Conservation (phyloP, 2,797 vertebrate genomes). For the Taenioides sp. region DNA sequence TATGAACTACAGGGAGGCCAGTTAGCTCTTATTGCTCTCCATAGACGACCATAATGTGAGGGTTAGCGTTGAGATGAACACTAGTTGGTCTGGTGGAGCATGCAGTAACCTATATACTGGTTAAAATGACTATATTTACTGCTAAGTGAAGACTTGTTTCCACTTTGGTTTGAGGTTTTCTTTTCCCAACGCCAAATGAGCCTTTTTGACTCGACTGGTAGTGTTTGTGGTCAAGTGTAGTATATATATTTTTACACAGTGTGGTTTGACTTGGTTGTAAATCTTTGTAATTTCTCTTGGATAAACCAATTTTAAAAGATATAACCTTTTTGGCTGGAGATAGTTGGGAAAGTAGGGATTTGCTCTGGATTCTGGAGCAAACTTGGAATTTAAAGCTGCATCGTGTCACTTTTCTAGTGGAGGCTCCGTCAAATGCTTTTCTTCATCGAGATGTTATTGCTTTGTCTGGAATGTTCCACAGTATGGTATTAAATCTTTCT, state of each 20-base stretch:
- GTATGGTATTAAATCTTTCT: no score
- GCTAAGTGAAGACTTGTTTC: slow-evolving; percentile 4
- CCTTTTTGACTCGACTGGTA: neutral
- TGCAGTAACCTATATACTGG: neutral
- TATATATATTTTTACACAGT: neutral
- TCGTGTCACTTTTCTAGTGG: no score
- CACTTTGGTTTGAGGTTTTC: slow-evolving; percentile 18
- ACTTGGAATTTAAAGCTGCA: no score
- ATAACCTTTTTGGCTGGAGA: neutral
- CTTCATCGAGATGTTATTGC: no score
- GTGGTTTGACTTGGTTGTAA: neutral
- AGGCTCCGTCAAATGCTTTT: no score
- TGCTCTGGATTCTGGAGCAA: neutral
- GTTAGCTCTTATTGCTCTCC: no score
- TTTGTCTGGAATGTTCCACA: no score
- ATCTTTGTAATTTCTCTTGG: neutral
- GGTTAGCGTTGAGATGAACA: no score
- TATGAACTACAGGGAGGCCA: no score
- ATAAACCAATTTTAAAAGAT: neutral
- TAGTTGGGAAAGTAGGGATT: neutral
- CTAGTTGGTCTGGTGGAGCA: neutral
- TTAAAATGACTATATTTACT: slow-evolving; percentile 21
- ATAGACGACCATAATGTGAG: no score
- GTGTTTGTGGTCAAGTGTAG: neutral
- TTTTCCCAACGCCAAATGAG: slow-evolving; percentile 35